Percentiles rank a stretch among this genome's conserved stretches.
Evolutionary conservation across 2,797 vertebrate genomes (phyloP).

Genomic region (Rhynchonycteris naso): DNA sequence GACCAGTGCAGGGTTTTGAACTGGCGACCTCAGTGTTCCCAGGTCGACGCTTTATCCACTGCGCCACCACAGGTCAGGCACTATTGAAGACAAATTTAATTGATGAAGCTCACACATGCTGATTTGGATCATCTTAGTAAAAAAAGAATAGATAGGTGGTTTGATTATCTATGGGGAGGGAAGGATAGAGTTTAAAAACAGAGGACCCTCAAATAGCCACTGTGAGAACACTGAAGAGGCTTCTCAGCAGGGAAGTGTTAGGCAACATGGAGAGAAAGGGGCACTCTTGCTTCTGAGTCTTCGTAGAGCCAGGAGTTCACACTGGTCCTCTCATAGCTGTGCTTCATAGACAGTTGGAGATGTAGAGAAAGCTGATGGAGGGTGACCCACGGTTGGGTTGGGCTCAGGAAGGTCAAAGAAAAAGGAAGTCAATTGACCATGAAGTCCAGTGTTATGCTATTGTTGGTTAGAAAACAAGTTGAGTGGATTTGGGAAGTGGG

Average conservation of each 20-base stretch:
- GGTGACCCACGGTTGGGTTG: neutral
- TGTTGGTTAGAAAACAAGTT: neutral
- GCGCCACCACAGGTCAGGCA: too few species aligned
- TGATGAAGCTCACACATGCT: neutral
- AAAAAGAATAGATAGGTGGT: neutral
- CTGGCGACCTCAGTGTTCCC: too few species aligned
- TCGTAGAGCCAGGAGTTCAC: neutral
- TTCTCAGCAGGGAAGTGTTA: neutral
- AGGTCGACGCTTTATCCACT: too few species aligned
- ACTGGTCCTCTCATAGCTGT: neutral
- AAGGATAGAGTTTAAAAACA: neutral
- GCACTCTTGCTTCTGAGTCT: neutral
- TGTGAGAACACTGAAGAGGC: neutral
- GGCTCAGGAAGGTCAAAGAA: neutral
- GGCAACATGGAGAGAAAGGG: neutral
- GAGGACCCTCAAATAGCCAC: neutral
- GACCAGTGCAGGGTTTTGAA: too few species aligned
- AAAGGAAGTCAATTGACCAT: neutral
- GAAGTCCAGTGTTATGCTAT: neutral
- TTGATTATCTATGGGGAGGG: neutral
- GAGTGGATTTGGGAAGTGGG: neutral
- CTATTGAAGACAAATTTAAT: conserved; percentile 1
- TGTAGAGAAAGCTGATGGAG: neutral
- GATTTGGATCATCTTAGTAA: neutral
- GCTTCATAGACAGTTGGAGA: neutral